Percentiles rank a stretch among this genome's conserved stretches.
phyloP scores from a whole-genome alignment of 2,113 vertebrate genomes.

The Halcyon malimbica region DNA sequence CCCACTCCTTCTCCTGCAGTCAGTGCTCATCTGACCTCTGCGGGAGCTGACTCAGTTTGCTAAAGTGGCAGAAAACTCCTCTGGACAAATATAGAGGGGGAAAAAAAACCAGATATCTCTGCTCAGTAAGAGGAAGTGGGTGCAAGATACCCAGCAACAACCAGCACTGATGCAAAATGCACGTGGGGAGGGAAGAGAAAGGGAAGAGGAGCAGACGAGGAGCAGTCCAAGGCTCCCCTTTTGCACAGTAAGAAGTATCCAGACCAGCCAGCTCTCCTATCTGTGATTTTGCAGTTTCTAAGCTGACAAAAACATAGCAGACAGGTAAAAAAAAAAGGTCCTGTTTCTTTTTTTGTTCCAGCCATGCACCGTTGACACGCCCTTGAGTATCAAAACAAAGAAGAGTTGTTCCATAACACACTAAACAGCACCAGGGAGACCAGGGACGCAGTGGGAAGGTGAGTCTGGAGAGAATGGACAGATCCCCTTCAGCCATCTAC shows the following conservation, averaged over 20 bases:
- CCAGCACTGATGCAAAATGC: background rate
- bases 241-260: background rate
- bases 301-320: background rate
- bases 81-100: background rate
- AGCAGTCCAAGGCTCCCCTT: background rate
- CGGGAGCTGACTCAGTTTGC: background rate
- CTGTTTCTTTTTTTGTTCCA: background rate
- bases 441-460: background rate
- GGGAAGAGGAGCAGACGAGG: background rate
- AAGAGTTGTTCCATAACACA: background rate
- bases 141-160: accelerated
- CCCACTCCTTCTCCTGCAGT: background rate
- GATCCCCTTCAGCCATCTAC: background rate
- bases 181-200: background rate
- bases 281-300: background rate
- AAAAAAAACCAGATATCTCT: too few species aligned
- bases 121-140: background rate
- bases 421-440: background rate
- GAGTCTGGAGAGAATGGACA: background rate
- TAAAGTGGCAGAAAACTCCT: background rate
- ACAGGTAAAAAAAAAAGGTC: background rate
- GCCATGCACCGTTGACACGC: background rate
- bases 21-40: background rate
- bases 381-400: background rate
- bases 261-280: background rate